These are phyloP conservation scores for Manis pentadactyla DNA, from an alignment of 2,797 vertebrate genomes.

Conservation along the genomic window DNA sequence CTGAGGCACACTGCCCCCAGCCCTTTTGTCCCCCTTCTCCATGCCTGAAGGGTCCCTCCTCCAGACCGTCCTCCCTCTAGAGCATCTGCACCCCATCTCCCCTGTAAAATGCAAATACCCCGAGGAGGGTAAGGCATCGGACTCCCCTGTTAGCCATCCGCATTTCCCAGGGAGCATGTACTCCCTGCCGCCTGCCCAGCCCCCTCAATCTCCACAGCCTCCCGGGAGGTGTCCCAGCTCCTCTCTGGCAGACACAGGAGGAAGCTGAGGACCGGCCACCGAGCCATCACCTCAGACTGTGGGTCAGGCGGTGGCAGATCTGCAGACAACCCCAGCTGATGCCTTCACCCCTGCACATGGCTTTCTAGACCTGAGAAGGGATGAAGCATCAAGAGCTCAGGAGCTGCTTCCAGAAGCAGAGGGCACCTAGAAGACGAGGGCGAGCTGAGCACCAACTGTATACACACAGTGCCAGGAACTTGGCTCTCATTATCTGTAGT, in stretches of 20 bases:
- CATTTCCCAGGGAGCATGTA: rapidly evolving
- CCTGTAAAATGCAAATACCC: not conserved
- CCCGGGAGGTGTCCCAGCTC: not conserved
- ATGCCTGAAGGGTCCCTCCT: not conserved
- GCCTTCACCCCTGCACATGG: rapidly evolving
- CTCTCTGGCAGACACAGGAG: not conserved
- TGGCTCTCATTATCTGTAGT: not conserved
- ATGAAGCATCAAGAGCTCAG: not conserved
- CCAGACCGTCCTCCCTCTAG: not conserved
- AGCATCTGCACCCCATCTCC: not conserved
- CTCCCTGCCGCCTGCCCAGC: too few species aligned
- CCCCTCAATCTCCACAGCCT: not conserved
- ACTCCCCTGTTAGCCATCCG: too few species aligned
- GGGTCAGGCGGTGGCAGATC: not conserved
- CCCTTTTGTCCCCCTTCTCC: not conserved
- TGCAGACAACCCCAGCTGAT: too few species aligned
- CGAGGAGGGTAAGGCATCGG: not conserved
- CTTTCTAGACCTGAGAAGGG: not conserved
- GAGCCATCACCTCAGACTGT: rapidly evolving
- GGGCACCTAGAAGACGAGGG: not conserved
- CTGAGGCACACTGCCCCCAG: not conserved
- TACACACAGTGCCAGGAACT: not conserved
- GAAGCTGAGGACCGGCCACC: too few species aligned
- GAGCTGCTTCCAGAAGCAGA: not conserved
- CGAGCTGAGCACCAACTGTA: not conserved